Evolutionary conservation across 2,888 invertebrate species (phyloP).

Genomic region (Nesidiocoris tenuis): DNA sequence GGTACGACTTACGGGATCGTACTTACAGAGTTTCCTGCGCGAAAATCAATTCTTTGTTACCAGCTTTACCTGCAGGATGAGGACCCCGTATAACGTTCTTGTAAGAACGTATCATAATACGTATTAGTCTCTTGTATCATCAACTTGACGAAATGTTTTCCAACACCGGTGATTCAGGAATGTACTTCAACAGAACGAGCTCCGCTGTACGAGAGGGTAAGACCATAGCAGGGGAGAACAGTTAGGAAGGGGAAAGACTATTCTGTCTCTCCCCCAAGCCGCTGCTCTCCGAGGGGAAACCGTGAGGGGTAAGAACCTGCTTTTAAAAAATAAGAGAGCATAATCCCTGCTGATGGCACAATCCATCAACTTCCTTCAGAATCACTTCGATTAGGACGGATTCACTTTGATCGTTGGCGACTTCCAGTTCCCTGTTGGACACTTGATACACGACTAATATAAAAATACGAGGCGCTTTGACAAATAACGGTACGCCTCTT

Average conservation of each 20-base stretch:
- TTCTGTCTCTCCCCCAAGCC: background rate
- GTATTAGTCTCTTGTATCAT: too few species aligned
- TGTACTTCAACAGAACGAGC: background rate
- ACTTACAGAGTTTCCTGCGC: too few species aligned
- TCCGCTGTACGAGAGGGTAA: background rate
- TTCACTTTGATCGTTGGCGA: background rate
- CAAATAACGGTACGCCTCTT: too few species aligned
- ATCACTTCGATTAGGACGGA: background rate
- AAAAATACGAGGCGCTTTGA: too few species aligned
- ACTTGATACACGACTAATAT: too few species aligned
- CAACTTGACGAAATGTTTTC: background rate
- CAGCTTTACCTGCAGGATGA: too few species aligned
- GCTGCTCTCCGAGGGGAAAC: background rate
- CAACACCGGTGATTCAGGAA: background rate
- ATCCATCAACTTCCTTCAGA: background rate
- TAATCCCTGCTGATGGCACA: background rate
- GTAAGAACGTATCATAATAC: too few species aligned
- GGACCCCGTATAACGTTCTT: too few species aligned
- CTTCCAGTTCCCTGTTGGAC: too few species aligned
- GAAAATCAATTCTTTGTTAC: too few species aligned
- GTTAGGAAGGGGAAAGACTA: background rate
- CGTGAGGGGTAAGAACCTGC: background rate
- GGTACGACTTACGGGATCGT: too few species aligned
- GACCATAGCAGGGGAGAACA: background rate
- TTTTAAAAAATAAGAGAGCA: background rate